Percentiles rank a stretch among this genome's conserved stretches.
Evolutionary conservation across 2,113 vertebrate species (phyloP).

Genomic region (Rhinogobius similis): DNA sequence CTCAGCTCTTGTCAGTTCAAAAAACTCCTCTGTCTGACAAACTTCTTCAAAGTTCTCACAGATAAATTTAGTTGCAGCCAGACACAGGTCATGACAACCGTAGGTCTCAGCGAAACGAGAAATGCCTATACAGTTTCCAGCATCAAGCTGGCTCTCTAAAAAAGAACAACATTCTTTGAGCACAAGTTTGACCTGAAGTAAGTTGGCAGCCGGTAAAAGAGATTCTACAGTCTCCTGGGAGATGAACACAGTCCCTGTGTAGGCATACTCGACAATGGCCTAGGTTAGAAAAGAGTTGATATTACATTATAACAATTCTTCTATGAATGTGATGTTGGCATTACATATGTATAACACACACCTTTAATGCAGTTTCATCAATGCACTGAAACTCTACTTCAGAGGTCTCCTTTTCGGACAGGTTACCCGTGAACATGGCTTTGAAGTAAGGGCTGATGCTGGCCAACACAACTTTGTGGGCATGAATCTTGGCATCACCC

Average conservation of each 20-base stretch:
- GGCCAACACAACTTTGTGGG: conserved; percentile 96
- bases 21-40: conserved; percentile 94
- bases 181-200: conserved; percentile 95
- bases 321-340: neutral
- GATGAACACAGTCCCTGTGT: conserved; percentile 95
- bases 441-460: conserved; percentile 99
- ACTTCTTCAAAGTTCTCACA: conserved; percentile 97
- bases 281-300: conserved; percentile 52
- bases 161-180: conserved; percentile 97
- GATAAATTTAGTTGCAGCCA: conserved; percentile 94
- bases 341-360: conserved; percentile 33
- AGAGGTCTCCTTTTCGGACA: conserved; percentile 94
- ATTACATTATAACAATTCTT: conserved; percentile 1
- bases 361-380: conserved; percentile 92
- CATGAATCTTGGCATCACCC: conserved; percentile 95
- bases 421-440: conserved; percentile 98
- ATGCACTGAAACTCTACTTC: conserved; percentile 98
- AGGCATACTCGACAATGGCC: conserved; percentile 97
- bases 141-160: conserved; percentile 94
- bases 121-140: conserved; percentile 97
- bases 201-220: conserved; percentile 94
- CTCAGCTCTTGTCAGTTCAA: conserved; percentile 91
- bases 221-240: conserved; percentile 97
- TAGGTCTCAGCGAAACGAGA: conserved; percentile 97
- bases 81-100: conserved; percentile 92